phyloP scores from a whole-genome alignment of 30 jellyfish, hydroid and myxozoan genomes.

The Cassiopea andromeda region DNA sequence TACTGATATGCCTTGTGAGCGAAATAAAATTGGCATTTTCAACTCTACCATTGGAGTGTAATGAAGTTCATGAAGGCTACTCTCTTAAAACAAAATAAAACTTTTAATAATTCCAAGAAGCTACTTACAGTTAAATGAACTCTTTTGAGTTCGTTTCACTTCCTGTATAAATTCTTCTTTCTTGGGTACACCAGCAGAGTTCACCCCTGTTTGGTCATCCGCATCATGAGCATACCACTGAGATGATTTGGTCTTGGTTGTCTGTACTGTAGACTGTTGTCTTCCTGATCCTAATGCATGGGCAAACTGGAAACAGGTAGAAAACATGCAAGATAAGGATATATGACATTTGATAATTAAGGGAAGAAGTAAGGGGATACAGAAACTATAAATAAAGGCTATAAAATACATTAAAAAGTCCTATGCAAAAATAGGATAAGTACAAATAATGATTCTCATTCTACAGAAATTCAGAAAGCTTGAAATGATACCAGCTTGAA shows the following conservation, averaged over 20 bases:
- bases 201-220: not conserved
- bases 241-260: slow-evolving; percentile 31
- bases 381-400: no score
- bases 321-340: not conserved
- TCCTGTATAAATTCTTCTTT: slow-evolving; percentile 36
- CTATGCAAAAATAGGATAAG: no score
- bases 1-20: no score
- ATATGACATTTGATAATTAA: not conserved
- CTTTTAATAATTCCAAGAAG: not conserved
- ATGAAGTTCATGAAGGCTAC: no score
- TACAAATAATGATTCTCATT: no score
- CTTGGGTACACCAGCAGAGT: slow-evolving; percentile 14
- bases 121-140: slow-evolving; percentile 3
- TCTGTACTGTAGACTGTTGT: slow-evolving; percentile 14
- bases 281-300: slow-evolving; percentile 71
- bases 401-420: no score
- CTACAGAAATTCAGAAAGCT: no score
- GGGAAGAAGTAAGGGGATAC: no score
- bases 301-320: slow-evolving; percentile 49
- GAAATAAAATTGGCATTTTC: no score
- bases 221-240: slow-evolving; percentile 60
- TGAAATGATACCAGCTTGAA: no score
- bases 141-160: slow-evolving; percentile 8
- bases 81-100: no score
- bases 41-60: no score